Base-by-base conservation (phyloP, 1,140 invertebrate species). In the Solen grandis region DNA sequence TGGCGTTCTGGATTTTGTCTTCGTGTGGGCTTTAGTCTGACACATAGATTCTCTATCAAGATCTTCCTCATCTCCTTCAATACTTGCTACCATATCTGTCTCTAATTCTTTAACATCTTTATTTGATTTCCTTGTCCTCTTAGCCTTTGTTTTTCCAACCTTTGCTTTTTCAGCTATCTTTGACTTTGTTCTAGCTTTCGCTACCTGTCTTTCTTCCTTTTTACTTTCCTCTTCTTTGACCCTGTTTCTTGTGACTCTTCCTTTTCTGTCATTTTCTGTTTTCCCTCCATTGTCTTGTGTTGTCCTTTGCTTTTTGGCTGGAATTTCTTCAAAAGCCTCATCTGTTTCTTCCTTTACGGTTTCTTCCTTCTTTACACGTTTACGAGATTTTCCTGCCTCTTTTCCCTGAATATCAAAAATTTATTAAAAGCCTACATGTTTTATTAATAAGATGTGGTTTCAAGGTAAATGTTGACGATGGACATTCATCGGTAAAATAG, bases 381-480 rank as follows among this genome's bases (percentile, higher is more conserved):
- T n/a, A n/a, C n/a, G n/a, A n/a, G n/a, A n/a, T n/a, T n/a, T n/a
- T n/a, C n/a, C n/a, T n/a, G n/a, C n/a, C n/a, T n/a, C n/a, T 22
- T 5, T 5, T 2, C 5, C 29, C 25, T 22, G 35, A 10, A 33
- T 4, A 14, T n/a, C 22, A 50, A 16, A 31, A 27, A n/a, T 50
- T 69, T 52, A 57, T 38, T 73, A 36, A 5, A n/a, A 35, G 14
- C 8, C 25, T 1, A n/a, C 19, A 1, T 33, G 31, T 59, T 59
- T 41, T n/a, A 41, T 33, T 38, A n/a, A n/a, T 73, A 52, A 73
- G 69, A 25, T 1, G 35, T 38, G 10, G 36, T 33, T 73, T 73
- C 55, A 73, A 59, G 57, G 8, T 73, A 52, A 59, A 73, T 55
- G 41, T 57, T 73, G 14, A 38, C 16, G 57, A 38, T 57, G 1